Evolutionary conservation across 2,888 invertebrate genomes (phyloP).

Genomic region (Drosophila mulleri): DNA sequence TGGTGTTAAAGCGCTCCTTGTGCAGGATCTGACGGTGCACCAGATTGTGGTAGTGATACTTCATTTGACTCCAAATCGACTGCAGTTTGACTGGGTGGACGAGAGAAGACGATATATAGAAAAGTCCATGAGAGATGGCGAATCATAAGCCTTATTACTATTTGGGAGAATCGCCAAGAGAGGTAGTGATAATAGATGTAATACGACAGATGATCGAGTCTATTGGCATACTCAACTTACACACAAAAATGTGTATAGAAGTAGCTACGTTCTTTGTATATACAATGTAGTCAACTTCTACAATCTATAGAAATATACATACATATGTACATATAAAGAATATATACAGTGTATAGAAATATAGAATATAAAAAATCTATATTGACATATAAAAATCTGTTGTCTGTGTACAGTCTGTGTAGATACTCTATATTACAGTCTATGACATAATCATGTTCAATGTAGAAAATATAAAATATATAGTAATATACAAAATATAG

Average conservation of each 20-base stretch:
- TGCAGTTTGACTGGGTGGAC: constrained; percentile 76
- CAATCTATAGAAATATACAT: too few species aligned
- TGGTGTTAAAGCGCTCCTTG: constrained; percentile 83
- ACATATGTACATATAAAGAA: too few species aligned
- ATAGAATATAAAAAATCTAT: neutral
- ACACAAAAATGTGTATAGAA: too few species aligned
- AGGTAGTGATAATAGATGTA: neutral
- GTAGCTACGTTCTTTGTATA: too few species aligned
- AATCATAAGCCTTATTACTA: neutral
- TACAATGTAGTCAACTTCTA: too few species aligned
- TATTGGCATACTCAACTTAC: too few species aligned
- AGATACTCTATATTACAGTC: too few species aligned
- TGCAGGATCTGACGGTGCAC: constrained; percentile 82
- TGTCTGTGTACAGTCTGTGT: too few species aligned
- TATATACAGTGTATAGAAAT: too few species aligned
- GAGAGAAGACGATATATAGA: neutral
- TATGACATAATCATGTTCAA: too few species aligned
- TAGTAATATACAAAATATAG: neutral
- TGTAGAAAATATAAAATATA: neutral
- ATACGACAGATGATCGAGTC: too few species aligned
- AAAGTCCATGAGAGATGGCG: neutral
- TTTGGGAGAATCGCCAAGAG: constrained; percentile 8
- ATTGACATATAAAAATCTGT: too few species aligned
- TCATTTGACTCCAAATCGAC: constrained; percentile 83
- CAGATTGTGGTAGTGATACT: constrained; percentile 82